A percentile compares a stretch with the other conserved stretches of the same genome.
These are phyloP conservation scores for Harmothoe impar DNA, from an alignment of 2,888 invertebrate species.

Conservation along the genomic window DNA sequence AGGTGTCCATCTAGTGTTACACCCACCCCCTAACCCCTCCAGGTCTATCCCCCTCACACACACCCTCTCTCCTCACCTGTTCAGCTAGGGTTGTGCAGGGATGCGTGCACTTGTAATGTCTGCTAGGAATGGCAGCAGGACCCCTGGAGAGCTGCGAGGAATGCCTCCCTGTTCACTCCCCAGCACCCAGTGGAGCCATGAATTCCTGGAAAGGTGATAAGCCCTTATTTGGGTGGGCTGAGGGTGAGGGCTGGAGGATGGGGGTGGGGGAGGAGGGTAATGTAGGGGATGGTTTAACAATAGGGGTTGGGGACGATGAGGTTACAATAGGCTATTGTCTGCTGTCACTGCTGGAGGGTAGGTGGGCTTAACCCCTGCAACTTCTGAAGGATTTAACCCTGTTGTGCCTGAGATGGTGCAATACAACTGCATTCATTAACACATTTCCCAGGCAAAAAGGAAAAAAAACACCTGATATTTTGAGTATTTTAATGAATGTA, in stretches of 20 bases:
- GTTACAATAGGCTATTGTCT: not conserved
- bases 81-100: not conserved
- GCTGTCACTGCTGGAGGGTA: not conserved
- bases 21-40: not conserved
- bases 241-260: not conserved
- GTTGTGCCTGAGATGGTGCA: no score
- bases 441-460: no score
- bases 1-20: not conserved
- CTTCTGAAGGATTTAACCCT: not conserved
- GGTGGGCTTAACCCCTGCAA: not conserved
- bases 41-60: not conserved
- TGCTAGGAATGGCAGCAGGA: not conserved
- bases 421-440: no score
- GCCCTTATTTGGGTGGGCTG: slow-evolving; percentile 19
- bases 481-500: no score
- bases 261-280: not conserved
- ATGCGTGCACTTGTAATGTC: not conserved
- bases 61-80: not conserved
- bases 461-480: no score
- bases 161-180: not conserved
- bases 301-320: not conserved
- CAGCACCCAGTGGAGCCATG: not conserved
- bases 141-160: not conserved
- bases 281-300: not conserved
- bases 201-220: slow-evolving; percentile 34